Percentiles rank a stretch among this genome's conserved stretches.
Conservation (phyloP, 2,888 invertebrate species). For the Apamea monoglypha region DNA sequence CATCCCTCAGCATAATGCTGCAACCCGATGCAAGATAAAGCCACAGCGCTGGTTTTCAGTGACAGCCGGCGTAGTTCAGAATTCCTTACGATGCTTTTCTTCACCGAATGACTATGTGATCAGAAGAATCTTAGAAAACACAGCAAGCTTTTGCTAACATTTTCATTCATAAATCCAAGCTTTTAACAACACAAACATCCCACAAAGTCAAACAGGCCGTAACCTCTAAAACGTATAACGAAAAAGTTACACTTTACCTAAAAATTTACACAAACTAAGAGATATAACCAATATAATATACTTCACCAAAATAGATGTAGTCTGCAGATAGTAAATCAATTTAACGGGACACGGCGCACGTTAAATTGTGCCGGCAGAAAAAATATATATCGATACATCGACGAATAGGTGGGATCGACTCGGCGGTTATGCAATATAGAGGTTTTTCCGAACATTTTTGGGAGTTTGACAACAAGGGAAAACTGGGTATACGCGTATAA, state of each 20-base stretch:
- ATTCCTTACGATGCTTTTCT: background rate
- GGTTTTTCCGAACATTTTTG: constrained; percentile 24
- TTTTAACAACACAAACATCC: background rate
- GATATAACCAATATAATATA: constrained; percentile 63
- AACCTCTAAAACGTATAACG: constrained; percentile 41
- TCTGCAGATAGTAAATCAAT: constrained; percentile 73
- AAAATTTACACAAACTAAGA: constrained; percentile 57
- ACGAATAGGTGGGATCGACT: constrained; percentile 46
- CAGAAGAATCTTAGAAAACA: background rate
- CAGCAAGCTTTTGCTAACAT: background rate
- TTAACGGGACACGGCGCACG: constrained; percentile 69
- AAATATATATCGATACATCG: constrained; percentile 61
- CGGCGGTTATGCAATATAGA: constrained; percentile 56
- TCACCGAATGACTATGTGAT: background rate
- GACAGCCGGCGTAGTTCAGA: background rate
- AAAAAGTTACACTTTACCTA: constrained; percentile 49
- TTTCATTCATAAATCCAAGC: background rate
- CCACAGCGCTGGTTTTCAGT: background rate
- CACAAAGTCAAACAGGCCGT: constrained; percentile 48
- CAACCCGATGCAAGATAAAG: background rate
- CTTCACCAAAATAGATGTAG: constrained; percentile 70
- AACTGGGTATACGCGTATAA: background rate
- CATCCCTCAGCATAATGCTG: too few species aligned
- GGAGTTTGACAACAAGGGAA: constrained; percentile 11
- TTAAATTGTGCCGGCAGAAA: constrained; percentile 64